Evolutionary conservation across 2,888 invertebrate genomes (phyloP).

Genomic region (Tetramorium bicarinatum): DNA sequence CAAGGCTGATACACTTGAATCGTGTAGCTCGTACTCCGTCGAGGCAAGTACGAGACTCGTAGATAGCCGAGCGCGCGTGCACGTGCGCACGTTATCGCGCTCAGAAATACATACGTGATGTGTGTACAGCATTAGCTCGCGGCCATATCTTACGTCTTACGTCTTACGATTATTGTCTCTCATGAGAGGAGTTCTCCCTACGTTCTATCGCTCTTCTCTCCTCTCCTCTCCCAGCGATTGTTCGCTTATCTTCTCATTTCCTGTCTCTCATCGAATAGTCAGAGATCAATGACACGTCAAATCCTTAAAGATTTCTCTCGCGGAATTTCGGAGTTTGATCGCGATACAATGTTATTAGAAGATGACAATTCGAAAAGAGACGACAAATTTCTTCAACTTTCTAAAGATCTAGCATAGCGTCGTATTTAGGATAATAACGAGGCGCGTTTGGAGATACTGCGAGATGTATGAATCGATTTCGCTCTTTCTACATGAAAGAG

Average conservation of each 20-base stretch:
- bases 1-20: slow-evolving; percentile 77
- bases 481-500: not conserved
- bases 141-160: not conserved
- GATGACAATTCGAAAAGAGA: not conserved
- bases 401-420: not conserved
- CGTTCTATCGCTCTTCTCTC: not conserved
- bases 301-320: not conserved
- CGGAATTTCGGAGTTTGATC: not conserved
- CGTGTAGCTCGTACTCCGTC: slow-evolving; percentile 60
- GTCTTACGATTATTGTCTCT: slow-evolving; percentile 20
- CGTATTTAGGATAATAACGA: not conserved
- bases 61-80: slow-evolving; percentile 55
- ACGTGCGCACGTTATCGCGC: slow-evolving; percentile 44
- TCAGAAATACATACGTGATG: slow-evolving; percentile 20
- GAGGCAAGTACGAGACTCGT: slow-evolving; percentile 42
- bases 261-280: slow-evolving; percentile 7
- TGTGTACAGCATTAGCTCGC: slow-evolving; percentile 9
- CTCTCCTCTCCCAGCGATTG: slow-evolving; percentile 11
- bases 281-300: slow-evolving; percentile 21
- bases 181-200: not conserved
- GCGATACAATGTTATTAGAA: not conserved
- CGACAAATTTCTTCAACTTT: not conserved
- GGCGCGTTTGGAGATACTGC: not conserved
- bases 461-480: not conserved
- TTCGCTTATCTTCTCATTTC: slow-evolving; percentile 33